Evolutionary conservation across 2,797 vertebrate genomes (phyloP).

Genomic region (Epinephelus coioides): DNA sequence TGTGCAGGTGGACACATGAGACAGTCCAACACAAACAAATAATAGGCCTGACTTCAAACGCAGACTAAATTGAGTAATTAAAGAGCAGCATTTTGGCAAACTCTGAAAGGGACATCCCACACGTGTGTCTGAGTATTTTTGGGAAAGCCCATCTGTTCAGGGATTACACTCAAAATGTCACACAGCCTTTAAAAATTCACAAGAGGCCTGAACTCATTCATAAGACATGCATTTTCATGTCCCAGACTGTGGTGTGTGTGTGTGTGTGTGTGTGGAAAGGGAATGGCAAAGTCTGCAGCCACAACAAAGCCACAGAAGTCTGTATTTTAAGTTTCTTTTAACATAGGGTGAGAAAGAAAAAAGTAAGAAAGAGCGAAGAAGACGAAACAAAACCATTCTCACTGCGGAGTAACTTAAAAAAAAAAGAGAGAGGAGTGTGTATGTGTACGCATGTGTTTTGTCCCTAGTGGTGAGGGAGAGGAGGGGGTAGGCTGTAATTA

Average conservation of each 20-base stretch:
- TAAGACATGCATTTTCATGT: conserved; percentile 83
- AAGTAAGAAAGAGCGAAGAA: conserved; percentile 25
- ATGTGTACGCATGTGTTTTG: conserved; percentile 33
- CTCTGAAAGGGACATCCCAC: conserved; percentile 74
- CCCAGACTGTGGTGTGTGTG: conserved; percentile 49
- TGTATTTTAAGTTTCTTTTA: conserved; percentile 41
- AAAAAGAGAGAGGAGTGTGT: background rate
- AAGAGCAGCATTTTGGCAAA: conserved; percentile 76
- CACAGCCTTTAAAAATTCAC: conserved; percentile 70
- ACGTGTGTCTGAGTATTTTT: conserved; percentile 77
- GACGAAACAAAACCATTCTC: conserved; percentile 1
- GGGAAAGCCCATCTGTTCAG: conserved; percentile 82
- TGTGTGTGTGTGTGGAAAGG: conserved; percentile 40
- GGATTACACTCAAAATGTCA: conserved; percentile 75
- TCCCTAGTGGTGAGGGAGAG: conserved; percentile 52
- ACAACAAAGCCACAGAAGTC: conserved; percentile 71
- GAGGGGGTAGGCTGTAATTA: conserved; percentile 79
- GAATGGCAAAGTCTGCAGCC: conserved; percentile 60
- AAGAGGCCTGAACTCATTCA: conserved; percentile 78
- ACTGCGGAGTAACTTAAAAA: conserved; percentile 1
- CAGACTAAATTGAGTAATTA: conserved; percentile 76
- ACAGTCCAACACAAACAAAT: conserved; percentile 63
- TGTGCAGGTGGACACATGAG: conserved; percentile 77
- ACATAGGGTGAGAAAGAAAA: conserved; percentile 27
- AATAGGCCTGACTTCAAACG: conserved; percentile 72